Conservation (phyloP, 2,888 invertebrate genomes). For the Epinotia ramella region DNA sequence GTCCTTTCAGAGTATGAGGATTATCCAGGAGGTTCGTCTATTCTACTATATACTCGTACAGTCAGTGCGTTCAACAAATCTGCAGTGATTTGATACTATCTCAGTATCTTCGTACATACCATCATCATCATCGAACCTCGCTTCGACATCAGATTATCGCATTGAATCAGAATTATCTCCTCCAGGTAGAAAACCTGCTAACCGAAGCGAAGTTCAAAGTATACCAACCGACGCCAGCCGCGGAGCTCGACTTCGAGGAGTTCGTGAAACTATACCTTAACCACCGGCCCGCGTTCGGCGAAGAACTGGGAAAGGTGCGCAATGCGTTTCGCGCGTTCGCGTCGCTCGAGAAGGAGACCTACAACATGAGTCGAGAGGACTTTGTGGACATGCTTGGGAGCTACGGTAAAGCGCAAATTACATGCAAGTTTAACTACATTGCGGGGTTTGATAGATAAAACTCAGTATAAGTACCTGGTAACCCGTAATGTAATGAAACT, state of each 20-base stretch:
- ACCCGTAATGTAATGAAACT: too few species aligned
- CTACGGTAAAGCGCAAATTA: constrained; percentile 57
- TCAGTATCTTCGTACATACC: too few species aligned
- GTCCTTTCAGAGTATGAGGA: too few species aligned
- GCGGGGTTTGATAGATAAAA: too few species aligned
- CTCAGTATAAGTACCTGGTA: too few species aligned
- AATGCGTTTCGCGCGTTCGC: constrained; percentile 79
- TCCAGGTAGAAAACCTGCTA: constrained; percentile 85
- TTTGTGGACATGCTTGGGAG: constrained; percentile 73
- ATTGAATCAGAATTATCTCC: neutral
- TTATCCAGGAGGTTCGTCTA: too few species aligned
- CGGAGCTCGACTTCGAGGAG: constrained; percentile 87
- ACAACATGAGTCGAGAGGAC: constrained; percentile 66
- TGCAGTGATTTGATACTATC: too few species aligned
- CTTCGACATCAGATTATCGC: too few species aligned
- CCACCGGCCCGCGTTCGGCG: constrained; percentile 87
- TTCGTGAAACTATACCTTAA: constrained; percentile 88
- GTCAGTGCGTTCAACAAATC: too few species aligned
- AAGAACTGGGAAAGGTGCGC: constrained; percentile 73
- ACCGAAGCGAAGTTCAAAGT: constrained; percentile 84
- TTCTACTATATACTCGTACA: too few species aligned
- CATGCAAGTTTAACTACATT: too few species aligned
- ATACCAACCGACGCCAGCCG: constrained; percentile 76
- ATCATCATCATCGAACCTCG: too few species aligned
- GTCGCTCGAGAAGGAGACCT: constrained; percentile 51